Conservation (phyloP, 1,140 invertebrate genomes). For the Drosophila azteca region DNA sequence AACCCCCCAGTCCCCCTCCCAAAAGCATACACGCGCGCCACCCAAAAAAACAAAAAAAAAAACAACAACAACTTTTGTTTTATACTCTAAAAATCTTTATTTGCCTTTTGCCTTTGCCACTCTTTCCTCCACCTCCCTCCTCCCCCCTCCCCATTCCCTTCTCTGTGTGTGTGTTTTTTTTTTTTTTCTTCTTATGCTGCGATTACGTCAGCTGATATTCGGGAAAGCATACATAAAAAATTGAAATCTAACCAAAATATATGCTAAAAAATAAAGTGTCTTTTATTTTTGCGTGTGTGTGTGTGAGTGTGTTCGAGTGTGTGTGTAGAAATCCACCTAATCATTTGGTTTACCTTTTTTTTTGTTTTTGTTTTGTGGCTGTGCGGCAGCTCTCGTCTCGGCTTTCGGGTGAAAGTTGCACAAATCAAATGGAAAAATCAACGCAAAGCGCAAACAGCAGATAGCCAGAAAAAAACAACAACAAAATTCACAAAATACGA, state of each 20-base stretch:
- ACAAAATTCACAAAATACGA: slow-evolving; percentile 8
- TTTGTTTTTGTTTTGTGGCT: slow-evolving; percentile 1
- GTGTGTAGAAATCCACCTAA: too few relatives aligned
- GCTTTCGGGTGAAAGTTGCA: slow-evolving; percentile 73
- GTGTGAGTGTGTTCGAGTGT: too few relatives aligned
- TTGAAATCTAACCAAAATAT: too few relatives aligned
- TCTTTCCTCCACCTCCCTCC: neutral
- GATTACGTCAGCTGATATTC: too few relatives aligned
- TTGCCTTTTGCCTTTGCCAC: too few relatives aligned
- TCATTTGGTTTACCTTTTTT: slow-evolving; percentile 7
- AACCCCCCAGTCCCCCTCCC: too few relatives aligned
- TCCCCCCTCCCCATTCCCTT: too few relatives aligned
- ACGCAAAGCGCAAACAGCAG: slow-evolving; percentile 34
- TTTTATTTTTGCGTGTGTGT: too few relatives aligned
- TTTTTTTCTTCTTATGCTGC: neutral
- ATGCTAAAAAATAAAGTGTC: too few relatives aligned
- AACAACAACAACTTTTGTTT: slow-evolving; percentile 61
- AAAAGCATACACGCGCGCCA: slow-evolving; percentile 39
- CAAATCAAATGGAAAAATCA: slow-evolving; percentile 64
- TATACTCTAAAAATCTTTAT: slow-evolving; percentile 46
- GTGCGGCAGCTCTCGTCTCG: slow-evolving; percentile 36
- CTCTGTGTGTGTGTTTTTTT: neutral
- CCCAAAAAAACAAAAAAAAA: slow-evolving; percentile 39
- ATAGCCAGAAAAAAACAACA: slow-evolving; percentile 13
- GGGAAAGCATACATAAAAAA: too few relatives aligned